Evolutionary conservation across 2,113 vertebrate species (phyloP), one percentile per base, ranked within the genome.

Genomic region (Caracal caracal): DNA sequence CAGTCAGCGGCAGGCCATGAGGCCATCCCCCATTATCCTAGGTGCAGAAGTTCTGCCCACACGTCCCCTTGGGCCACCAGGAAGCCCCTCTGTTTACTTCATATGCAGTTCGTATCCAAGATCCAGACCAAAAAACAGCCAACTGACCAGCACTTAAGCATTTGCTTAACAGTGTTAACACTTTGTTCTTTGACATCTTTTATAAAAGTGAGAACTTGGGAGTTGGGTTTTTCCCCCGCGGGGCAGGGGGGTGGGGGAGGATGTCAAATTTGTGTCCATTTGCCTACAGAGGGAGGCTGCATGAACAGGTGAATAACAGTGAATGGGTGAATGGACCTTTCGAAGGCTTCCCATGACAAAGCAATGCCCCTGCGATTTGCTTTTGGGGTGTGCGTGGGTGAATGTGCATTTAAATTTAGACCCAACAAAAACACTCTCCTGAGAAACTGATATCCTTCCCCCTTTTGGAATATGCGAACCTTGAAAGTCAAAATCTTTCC

Each of bases 371-470:
- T 84, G 66, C 83, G 35, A 28, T 75, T 90, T 88, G 79, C 47
- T 75, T 66, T 71, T 3, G 79, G 35, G 28, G 43, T 8, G 47
- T 28, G 75, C 40, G 87, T n/a, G 90, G 90, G 84, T 37, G 33
- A 83, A 33, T 6, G n/a, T 35, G 28, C 24, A 68, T 93, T 96
- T 96, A 93, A 95, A 96, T 94, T 95, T 90, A 95, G 96, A 83
- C 78, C 61, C 13, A 35, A 59, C n/a, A 53, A 61, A 85, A 93
- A 40, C n/a, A 65, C 59, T 93, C 88, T 83, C 76, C 70, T 49
- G 81, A 78, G 89, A 90, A 91, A 94, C 20, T 47, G 78, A 84
- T 51, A 82, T 3, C 59, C 59, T 75, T 56, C 63, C 7, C 87
- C 11, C 61, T 56, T 86, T 65, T 65, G 84, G 81, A 81, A 51